phyloP scores from a whole-genome alignment of 2,113 vertebrate genomes.

The Ardeotis arabs region DNA sequence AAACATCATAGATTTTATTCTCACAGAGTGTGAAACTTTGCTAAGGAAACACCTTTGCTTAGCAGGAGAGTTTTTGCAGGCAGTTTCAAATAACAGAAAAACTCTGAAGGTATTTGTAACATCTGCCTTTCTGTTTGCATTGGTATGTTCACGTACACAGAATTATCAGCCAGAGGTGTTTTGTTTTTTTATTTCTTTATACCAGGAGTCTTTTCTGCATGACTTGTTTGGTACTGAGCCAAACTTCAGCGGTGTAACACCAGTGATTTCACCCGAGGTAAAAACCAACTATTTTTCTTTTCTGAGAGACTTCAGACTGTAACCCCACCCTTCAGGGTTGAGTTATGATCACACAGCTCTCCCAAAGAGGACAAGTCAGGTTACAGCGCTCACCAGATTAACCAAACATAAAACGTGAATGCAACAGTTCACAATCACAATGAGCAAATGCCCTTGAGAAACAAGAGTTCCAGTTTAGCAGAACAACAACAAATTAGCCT shows the following conservation, averaged over 20 bases:
- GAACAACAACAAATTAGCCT: constrained; percentile 35
- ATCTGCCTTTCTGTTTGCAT: not conserved
- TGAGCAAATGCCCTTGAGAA: constrained; percentile 30
- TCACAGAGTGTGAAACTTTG: not conserved
- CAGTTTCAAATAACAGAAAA: not conserved
- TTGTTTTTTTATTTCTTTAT: not conserved
- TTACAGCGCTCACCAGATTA: not conserved
- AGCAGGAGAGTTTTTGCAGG: not conserved
- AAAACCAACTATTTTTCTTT: not conserved
- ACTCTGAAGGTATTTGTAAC: not conserved
- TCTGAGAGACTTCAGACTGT: not conserved
- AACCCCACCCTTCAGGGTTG: not conserved
- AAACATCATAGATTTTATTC: not conserved
- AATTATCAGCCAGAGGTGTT: not conserved
- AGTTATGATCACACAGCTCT: not conserved
- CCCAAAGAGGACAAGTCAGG: not conserved
- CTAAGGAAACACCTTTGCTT: not conserved
- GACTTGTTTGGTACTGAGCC: not conserved
- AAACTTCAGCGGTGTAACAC: not conserved
- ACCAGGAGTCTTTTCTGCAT: not conserved
- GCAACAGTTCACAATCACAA: constrained; percentile 28
- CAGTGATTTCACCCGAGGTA: not conserved
- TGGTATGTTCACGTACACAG: not conserved
- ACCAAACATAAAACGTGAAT: not conserved
- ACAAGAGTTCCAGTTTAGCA: not conserved